Percentiles rank a stretch among this genome's conserved stretches.
Evolutionary conservation across 2,797 vertebrate genomes (phyloP).

Genomic region (Acanthurus lineatus): DNA sequence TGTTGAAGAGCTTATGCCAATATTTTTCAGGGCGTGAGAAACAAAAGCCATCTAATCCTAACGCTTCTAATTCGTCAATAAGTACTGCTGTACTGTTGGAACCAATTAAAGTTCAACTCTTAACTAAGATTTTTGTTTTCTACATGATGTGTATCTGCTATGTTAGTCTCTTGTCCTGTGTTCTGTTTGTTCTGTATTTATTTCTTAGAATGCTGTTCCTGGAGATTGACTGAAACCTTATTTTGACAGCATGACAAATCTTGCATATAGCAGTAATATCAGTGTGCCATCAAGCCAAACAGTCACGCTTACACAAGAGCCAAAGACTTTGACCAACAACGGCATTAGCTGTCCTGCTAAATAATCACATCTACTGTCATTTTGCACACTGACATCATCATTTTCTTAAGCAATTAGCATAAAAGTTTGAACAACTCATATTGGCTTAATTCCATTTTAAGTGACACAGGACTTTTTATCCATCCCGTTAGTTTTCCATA

Average conservation of each 20-base stretch:
- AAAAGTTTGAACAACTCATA: background rate
- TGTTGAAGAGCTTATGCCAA: constrained; percentile 60
- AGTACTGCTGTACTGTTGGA: constrained; percentile 5
- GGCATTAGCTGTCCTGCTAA: too few relatives aligned
- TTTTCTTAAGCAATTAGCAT: background rate
- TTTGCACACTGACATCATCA: too few relatives aligned
- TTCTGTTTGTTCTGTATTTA: background rate
- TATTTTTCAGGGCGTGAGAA: constrained; percentile 62
- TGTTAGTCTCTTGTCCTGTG: background rate
- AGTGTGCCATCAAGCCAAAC: too few relatives aligned
- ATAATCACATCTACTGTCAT: too few relatives aligned
- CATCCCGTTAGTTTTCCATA: constrained; percentile 8
- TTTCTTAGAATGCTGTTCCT: too few relatives aligned
- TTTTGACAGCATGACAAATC: too few relatives aligned
- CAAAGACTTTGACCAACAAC: too few relatives aligned
- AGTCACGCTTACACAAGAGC: too few relatives aligned
- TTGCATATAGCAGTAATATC: too few relatives aligned
- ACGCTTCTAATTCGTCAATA: constrained; percentile 23
- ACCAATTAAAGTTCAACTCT: background rate
- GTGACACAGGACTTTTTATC: background rate
- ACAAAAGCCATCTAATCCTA: constrained; percentile 44
- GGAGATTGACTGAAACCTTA: too few relatives aligned
- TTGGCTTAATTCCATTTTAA: constrained; percentile 5
- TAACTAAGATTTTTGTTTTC: background rate
- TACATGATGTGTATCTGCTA: background rate